These are phyloP conservation scores for Ctenochaetus hawaiiensis DNA, from an alignment of 2,797 vertebrate species.

Conservation along the genomic window DNA sequence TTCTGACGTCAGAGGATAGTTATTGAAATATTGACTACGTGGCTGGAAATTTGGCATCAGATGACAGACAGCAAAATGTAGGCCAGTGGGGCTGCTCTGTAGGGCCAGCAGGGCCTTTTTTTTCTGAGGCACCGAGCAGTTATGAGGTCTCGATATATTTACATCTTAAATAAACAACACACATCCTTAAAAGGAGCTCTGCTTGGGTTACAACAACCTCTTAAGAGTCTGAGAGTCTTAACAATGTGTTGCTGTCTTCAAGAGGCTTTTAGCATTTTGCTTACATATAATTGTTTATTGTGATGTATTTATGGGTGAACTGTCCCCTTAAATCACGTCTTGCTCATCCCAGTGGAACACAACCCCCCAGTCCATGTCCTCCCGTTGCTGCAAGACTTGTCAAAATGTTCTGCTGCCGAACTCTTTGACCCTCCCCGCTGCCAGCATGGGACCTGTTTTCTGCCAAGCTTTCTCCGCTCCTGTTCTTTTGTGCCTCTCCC, in stretches of 20 bases:
- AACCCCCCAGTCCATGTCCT: constrained; percentile 41
- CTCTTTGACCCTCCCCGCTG: constrained; percentile 51
- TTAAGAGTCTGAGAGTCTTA: not conserved
- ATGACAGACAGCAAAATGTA: constrained; percentile 72
- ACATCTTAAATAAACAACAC: constrained; percentile 45
- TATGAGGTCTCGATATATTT: constrained; percentile 57
- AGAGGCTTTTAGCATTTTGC: constrained; percentile 32
- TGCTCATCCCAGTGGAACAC: constrained; percentile 43
- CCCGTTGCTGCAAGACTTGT: constrained; percentile 52
- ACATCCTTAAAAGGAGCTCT: constrained; percentile 12
- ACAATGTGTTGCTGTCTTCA: not conserved
- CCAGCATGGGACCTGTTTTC: constrained; percentile 30
- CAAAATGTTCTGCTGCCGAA: constrained; percentile 55
- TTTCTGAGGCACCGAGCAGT: constrained; percentile 28
- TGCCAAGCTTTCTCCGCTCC: constrained; percentile 1
- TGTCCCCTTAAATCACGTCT: constrained; percentile 64
- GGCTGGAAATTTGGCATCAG: constrained; percentile 72
- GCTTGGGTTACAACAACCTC: not conserved
- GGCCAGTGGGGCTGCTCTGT: constrained; percentile 61
- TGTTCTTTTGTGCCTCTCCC: constrained; percentile 3
- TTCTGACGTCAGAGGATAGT: constrained; percentile 44
- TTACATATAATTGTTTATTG: constrained; percentile 29
- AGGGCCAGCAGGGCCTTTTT: constrained; percentile 28
- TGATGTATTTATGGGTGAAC: constrained; percentile 34
- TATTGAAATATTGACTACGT: constrained; percentile 70